Base-by-base conservation (phyloP, 2,888 invertebrate species). In the Brenthis ino region DNA sequence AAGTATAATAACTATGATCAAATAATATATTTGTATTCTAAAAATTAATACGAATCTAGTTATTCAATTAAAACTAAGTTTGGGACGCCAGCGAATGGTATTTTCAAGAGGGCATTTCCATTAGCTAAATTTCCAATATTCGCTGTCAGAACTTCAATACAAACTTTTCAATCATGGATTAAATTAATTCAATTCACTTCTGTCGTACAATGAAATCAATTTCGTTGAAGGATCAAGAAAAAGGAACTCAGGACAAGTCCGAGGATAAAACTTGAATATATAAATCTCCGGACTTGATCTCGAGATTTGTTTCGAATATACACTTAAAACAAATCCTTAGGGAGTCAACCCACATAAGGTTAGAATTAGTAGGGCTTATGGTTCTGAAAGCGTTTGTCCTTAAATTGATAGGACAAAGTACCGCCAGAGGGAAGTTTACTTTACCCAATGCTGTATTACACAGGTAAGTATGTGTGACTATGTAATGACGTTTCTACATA, bases 101-200 rank as follows among this genome's bases (percentile, higher is more conserved):
- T 54, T 63, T 63, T 50, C 50, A 37, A 43, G 20, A 43, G 11
- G 24, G n/a, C 2, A 6, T 43, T 55, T 16, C 33, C 57, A 65
- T 47, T 37, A 65, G 63, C 37, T 50, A 54, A 67, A 65, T 71
- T 69, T 67, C 54, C 65, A 72, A 72, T 72, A 74, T 68, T 74
- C 70, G 61, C 69, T 56, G 67, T 58, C 65, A 65, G 51, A 69
- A 71, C 64, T 72, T 64, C 72, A 66, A 83, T 72, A 64, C 71
- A 66, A 83, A 84, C 80, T 83, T 86, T 89, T 85, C 84, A 86
- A 87, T 87, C 83, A 83, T 74, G 74, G 75, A 74, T 77, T 76
- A 77, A 83, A 83, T 84, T 85, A 86, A 86, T 85, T 85, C 79
- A 82, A 83, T 83, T 84, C 82, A 82, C 80, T 86, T 82, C 81